Conservation (phyloP, 1,140 invertebrate genomes). For the Halictus rubicundus region DNA sequence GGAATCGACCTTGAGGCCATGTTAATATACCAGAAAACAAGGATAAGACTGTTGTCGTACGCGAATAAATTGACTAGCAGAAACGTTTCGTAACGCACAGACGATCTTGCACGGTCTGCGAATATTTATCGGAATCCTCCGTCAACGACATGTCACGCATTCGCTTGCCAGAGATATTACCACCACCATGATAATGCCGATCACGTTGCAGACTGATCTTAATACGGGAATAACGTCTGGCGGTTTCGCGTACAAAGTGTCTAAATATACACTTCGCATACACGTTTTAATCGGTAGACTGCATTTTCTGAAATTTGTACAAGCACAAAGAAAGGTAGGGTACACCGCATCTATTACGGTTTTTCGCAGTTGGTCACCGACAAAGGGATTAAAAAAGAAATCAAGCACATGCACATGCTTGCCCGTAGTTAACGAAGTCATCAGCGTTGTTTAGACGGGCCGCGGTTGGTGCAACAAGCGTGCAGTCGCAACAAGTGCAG, state of each 20-base stretch:
- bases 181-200: neutral
- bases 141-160: neutral
- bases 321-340: too few species aligned
- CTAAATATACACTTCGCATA: neutral
- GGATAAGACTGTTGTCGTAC: neutral
- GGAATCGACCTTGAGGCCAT: neutral
- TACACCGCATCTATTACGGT: too few species aligned
- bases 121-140: neutral
- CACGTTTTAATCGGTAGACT: too few species aligned
- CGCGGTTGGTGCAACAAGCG: conserved; percentile 36
- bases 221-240: too few species aligned
- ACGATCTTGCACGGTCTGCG: neutral
- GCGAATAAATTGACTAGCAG: neutral
- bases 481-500: conserved; percentile 47
- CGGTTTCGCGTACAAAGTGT: neutral
- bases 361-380: neutral
- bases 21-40: neutral
- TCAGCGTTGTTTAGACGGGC: neutral
- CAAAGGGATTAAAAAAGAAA: neutral
- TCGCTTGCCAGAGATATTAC: neutral
- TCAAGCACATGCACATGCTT: neutral
- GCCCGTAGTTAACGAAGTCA: conserved; percentile 15
- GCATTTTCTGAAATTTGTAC: too few species aligned
- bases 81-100: neutral
- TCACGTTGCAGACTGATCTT: neutral